Evolutionary conservation across 2,797 vertebrate genomes (phyloP), one percentile per base, ranked within the genome.

Genomic region (Decapterus maruadsi): DNA sequence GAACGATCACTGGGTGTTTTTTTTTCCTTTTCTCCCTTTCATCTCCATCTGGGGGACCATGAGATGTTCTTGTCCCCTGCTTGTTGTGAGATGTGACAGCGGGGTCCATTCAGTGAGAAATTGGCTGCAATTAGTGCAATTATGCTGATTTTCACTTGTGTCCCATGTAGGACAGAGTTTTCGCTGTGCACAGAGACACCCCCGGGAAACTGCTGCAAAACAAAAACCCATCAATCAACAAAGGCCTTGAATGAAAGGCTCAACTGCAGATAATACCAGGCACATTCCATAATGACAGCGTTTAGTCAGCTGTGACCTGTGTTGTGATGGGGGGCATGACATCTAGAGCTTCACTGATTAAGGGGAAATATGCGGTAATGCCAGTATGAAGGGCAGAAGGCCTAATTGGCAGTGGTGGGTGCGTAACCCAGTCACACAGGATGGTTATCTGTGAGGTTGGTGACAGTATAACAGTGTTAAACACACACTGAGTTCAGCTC

Each of bases 131-230:
- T 97, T 96, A 96, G 93, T 95, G 93, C 94, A 96, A 96, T 97
- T 97, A 96, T 96, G 95, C 92, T 96, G 95, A 96, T 96, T 95
- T 94, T 94, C 92, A 95, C 92, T 94, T 96, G 95, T 96, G 89
- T 91, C 93, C 92, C 84, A 87, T 92, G 89, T 92, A 94, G 94
- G 95, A 95, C 93, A 93, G 90, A 89, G 91, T 87, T 92, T 91
- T 91, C 62, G 89, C 89, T 94, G 93, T 94, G 87, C 81, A 81
- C 72, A 71, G 72, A 87, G 78, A 91, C 77, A 75, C 87, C 83
- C 75, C 80, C 78, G 77, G 85, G 88, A 92, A 92, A 90, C 90
- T 82, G 87, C 87, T 75, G 83, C 87, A 90, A 92, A 93, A 95
- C 90, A 95, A 95, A 94, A 94, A 93, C 86, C 90, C 82, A 93